phyloP scores from a whole-genome alignment of 2,113 vertebrate species.

The Cololabis saira region DNA sequence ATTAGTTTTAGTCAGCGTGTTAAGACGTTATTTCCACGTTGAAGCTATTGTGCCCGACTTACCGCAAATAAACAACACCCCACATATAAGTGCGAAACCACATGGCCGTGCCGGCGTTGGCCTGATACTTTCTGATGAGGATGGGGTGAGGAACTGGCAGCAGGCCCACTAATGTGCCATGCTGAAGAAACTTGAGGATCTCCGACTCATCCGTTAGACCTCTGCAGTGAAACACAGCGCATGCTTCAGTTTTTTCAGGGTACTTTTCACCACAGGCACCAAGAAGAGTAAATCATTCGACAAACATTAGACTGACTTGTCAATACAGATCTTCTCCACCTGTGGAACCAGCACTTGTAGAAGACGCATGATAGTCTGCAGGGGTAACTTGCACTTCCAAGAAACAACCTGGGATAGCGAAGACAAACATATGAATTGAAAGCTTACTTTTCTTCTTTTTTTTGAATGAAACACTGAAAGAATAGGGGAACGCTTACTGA shows the following conservation, averaged over 20 bases:
- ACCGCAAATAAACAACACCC: conserved; percentile 98
- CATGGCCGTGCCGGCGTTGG: conserved; percentile 96
- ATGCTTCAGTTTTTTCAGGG: background rate
- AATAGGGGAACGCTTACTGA: conserved; percentile 65
- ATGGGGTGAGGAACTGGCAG: conserved; percentile 97
- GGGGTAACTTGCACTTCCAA: conserved; percentile 95
- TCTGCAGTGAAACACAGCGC: conserved; percentile 69
- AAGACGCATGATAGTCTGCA: conserved; percentile 98
- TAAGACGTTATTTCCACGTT: background rate
- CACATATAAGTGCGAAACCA: conserved; percentile 99
- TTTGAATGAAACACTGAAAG: background rate
- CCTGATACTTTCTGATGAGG: conserved; percentile 98
- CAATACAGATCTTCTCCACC: conserved; percentile 99
- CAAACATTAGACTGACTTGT: conserved; percentile 85
- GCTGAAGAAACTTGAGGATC: conserved; percentile 97
- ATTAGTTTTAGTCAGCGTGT: background rate
- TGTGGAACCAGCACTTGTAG: conserved; percentile 97
- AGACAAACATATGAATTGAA: background rate
- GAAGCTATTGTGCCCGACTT: conserved; percentile 39
- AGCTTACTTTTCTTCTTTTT: background rate
- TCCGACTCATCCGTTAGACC: conserved; percentile 97
- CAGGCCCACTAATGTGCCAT: conserved; percentile 95
- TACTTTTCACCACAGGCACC: background rate
- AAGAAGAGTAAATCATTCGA: background rate
- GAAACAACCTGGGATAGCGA: conserved; percentile 84